Conservation (phyloP, 2,113 vertebrate species). For the Cynopterus brachyotis region DNA sequence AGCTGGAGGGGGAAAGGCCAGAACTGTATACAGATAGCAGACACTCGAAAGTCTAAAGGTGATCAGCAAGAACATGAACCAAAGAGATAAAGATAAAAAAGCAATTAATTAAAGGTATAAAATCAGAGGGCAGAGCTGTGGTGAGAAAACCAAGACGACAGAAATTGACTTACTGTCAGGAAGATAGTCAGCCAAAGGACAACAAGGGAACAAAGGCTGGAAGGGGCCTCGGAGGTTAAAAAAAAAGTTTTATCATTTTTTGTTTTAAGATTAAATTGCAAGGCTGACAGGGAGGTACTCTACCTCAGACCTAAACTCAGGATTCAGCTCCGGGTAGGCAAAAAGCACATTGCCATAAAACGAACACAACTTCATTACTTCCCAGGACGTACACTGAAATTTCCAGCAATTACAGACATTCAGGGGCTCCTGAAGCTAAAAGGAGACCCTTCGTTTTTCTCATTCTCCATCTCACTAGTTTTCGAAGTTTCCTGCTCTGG, state of each 20-base stretch:
- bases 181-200: background rate
- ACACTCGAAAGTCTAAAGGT: background rate
- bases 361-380: background rate
- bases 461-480: background rate
- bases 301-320: background rate
- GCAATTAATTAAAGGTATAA: background rate
- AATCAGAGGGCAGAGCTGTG: background rate
- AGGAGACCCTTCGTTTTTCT: background rate
- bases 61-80: background rate
- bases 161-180: background rate
- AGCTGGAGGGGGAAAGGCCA: background rate
- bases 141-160: background rate
- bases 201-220: background rate
- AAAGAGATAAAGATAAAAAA: background rate
- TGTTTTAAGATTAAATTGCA: background rate
- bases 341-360: background rate
- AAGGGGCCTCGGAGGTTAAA: background rate
- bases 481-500: background rate
- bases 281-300: background rate
- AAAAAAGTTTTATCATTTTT: background rate
- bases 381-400: background rate
- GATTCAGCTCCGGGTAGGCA: background rate
- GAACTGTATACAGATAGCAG: background rate
- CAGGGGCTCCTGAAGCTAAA: background rate
- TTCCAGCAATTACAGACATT: background rate